Evolutionary conservation across 2,888 invertebrate species (phyloP).

Genomic region (Unio pictorum): DNA sequence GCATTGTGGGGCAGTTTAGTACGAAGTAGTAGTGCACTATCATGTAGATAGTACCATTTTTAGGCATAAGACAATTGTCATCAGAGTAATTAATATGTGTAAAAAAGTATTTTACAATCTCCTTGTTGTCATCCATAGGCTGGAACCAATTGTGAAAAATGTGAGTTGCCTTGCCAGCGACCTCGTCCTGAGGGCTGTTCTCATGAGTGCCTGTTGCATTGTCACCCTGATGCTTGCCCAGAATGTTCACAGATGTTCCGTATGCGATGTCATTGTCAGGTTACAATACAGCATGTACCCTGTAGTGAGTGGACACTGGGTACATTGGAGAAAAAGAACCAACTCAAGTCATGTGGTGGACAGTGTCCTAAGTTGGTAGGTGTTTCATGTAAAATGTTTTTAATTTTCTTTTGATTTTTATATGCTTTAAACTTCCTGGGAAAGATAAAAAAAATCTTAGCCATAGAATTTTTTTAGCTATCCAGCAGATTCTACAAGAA

Average conservation of each 20-base stretch:
- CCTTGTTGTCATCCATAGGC: conserved; percentile 42
- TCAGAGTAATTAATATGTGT: no score
- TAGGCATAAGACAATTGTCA: no score
- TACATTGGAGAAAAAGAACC: conserved; percentile 69
- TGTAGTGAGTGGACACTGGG: conserved; percentile 80
- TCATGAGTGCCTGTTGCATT: conserved; percentile 80
- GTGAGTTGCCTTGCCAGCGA: conserved; percentile 64
- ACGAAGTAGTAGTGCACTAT: no score
- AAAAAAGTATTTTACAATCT: no score
- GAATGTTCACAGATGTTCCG: conserved; percentile 77
- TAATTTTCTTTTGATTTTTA: conserved; percentile 1
- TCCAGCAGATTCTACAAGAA: no score
- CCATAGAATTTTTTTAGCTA: no score
- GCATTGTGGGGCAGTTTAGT: no score
- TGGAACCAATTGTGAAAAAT: conserved; percentile 67
- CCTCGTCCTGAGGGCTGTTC: conserved; percentile 79
- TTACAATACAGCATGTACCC: conserved; percentile 82
- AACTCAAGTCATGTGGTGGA: conserved; percentile 81
- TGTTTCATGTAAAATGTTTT: conserved; percentile 16
- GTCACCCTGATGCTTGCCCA: conserved; percentile 80
- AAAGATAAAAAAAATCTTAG: no score
- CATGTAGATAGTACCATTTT: no score
- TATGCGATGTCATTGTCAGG: conserved; percentile 85
- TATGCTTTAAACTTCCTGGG: background rate
- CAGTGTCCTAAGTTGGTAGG: conserved; percentile 87